These are phyloP conservation scores for Drosophila sechellia DNA, from an alignment of 1,140 invertebrate species.

Conservation along the genomic window DNA sequence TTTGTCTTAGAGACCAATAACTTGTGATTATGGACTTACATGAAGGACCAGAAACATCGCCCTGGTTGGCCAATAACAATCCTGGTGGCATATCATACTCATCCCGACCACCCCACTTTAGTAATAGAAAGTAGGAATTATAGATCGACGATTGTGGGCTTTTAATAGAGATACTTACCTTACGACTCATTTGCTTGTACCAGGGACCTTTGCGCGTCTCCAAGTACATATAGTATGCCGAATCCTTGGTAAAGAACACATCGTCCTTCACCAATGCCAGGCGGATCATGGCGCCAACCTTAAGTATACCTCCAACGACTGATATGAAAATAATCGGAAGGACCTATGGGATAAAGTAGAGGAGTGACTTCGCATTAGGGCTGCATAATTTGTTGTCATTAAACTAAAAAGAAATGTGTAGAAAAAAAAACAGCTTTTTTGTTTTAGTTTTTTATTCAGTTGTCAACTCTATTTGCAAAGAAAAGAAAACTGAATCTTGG, in stretches of 20 bases:
- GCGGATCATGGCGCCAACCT: not conserved
- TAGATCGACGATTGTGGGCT: no score
- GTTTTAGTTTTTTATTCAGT: not conserved
- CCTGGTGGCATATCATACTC: constrained; percentile 45
- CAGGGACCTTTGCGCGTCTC: constrained; percentile 18
- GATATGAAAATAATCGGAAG: constrained; percentile 4
- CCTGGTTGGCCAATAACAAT: constrained; percentile 31
- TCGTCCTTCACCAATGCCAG: not conserved
- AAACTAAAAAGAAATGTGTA: not conserved
- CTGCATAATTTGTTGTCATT: no score
- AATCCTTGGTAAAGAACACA: constrained; percentile 16
- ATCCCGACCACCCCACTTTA: constrained; percentile 10
- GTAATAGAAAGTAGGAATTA: not conserved
- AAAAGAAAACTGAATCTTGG: not conserved
- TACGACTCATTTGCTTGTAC: not conserved
- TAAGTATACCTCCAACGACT: not conserved
- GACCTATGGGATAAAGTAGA: not conserved
- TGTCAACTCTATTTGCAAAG: not conserved
- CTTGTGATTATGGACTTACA: constrained; percentile 24
- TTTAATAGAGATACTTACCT: not conserved
- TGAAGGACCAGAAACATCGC: constrained; percentile 27
- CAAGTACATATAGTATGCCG: not conserved
- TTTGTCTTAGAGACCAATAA: no score
- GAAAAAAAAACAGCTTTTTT: no score
- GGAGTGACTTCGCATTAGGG: no score